These are phyloP conservation scores for Enhydra lutris DNA, from an alignment of 2,113 vertebrate genomes.

Conservation along the genomic window DNA sequence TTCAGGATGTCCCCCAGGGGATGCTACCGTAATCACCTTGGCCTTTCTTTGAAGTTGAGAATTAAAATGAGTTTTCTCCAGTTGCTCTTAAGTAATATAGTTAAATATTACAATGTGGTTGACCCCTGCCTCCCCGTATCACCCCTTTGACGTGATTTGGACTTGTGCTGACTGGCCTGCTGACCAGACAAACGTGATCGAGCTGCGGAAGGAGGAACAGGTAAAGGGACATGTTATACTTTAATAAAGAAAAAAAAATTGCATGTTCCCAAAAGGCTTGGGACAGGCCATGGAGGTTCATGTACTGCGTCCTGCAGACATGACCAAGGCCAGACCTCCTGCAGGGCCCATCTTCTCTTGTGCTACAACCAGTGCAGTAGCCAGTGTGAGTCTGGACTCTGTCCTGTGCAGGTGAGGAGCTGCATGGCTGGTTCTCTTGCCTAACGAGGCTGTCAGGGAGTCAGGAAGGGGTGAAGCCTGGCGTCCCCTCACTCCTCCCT, in stretches of 20 bases:
- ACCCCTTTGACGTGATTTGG: conserved; percentile 56
- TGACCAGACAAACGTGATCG: background rate
- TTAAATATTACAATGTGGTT: conserved; percentile 78
- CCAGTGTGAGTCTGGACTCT: fast-evolving
- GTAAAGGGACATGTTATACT: background rate
- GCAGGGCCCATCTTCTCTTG: background rate
- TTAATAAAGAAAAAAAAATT: conserved; percentile 17
- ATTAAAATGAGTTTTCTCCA: conserved; percentile 64
- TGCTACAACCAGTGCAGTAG: background rate
- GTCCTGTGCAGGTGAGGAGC: background rate
- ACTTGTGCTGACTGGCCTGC: conserved; percentile 34
- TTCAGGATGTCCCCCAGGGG: background rate
- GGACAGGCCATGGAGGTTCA: background rate
- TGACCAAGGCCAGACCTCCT: background rate
- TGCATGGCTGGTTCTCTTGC: background rate
- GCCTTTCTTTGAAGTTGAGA: conserved; percentile 68
- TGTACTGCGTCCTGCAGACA: background rate
- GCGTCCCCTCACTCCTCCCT: background rate
- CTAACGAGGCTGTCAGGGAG: too few species aligned
- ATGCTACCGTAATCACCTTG: background rate
- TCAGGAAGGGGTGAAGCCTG: background rate
- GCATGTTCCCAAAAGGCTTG: background rate
- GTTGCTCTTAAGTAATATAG: conserved; percentile 67
- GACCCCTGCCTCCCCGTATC: conserved; percentile 62
- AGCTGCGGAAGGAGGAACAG: background rate